Conservation (phyloP, 1,140 invertebrate genomes). For the Cotesia typhae region DNA sequence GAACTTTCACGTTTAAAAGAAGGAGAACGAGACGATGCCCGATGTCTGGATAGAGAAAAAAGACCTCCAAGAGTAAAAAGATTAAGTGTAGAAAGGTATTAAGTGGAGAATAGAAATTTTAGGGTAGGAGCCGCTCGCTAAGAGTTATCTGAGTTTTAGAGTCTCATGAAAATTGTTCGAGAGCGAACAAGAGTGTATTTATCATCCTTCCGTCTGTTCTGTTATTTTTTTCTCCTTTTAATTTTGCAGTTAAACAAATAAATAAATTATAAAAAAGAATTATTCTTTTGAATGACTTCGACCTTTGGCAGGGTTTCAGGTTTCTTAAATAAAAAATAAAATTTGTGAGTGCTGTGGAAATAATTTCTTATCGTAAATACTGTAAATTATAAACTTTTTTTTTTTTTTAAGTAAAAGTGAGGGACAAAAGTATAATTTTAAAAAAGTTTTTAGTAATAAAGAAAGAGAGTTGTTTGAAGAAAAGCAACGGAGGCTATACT, state of each 20-base stretch:
- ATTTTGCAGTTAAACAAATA: background rate
- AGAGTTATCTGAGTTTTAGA: background rate
- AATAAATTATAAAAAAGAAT: too few species aligned
- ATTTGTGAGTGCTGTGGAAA: too few species aligned
- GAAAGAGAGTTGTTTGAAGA: background rate
- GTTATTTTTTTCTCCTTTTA: constrained; percentile 12
- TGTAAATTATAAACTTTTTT: background rate
- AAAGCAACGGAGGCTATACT: background rate
- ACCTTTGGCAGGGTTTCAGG: too few species aligned
- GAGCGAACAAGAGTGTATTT: constrained; percentile 33
- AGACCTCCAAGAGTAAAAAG: too few species aligned
- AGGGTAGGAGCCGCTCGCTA: constrained; percentile 7
- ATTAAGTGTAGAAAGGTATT: background rate
- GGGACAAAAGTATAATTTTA: background rate
- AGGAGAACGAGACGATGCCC: background rate
- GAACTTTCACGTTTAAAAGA: too few species aligned
- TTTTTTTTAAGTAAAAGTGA: background rate
- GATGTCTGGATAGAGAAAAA: background rate
- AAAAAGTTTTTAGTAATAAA: background rate
- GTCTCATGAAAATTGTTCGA: constrained; percentile 14
- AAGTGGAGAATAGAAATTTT: background rate
- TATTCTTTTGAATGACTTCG: too few species aligned
- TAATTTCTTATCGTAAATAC: too few species aligned
- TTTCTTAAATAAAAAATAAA: too few species aligned
- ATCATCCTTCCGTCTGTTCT: constrained; percentile 27